Evolutionary conservation across 2,113 vertebrate genomes (phyloP).

Genomic region (Corvus hawaiiensis): DNA sequence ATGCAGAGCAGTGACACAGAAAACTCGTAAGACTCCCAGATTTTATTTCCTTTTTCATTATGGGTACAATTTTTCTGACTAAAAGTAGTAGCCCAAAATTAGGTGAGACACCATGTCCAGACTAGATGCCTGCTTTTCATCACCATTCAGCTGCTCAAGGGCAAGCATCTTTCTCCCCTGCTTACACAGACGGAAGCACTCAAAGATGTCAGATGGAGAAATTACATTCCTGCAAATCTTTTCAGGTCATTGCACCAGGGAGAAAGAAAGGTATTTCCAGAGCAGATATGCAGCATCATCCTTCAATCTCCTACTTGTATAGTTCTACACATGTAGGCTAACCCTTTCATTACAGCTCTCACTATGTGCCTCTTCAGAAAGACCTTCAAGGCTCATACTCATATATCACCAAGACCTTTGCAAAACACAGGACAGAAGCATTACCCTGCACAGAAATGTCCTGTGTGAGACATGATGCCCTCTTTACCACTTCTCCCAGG

Average conservation of each 20-base stretch:
- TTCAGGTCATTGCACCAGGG: not conserved
- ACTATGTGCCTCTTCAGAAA: not conserved
- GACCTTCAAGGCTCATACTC: not conserved
- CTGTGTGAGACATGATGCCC: not conserved
- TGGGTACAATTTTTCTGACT: not conserved
- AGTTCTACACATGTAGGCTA: not conserved
- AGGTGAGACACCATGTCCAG: not conserved
- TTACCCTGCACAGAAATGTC: not conserved
- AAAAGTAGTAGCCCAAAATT: not conserved
- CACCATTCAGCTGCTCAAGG: not conserved
- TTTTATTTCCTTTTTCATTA: not conserved
- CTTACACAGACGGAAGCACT: not conserved
- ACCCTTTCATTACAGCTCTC: not conserved
- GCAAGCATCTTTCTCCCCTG: not conserved
- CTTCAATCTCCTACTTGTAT: not conserved
- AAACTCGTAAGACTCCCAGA: not conserved
- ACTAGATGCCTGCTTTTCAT: not conserved
- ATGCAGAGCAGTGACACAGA: not conserved
- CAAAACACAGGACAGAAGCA: not conserved
- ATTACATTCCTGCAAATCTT: not conserved
- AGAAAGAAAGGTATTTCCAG: not conserved
- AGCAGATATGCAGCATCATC: not conserved
- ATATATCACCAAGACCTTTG: not conserved
- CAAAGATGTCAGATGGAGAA: not conserved
- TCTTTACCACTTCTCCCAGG: not conserved